Base-by-base conservation (phyloP, 2,888 invertebrate species). In the Leucophenga maculata region DNA sequence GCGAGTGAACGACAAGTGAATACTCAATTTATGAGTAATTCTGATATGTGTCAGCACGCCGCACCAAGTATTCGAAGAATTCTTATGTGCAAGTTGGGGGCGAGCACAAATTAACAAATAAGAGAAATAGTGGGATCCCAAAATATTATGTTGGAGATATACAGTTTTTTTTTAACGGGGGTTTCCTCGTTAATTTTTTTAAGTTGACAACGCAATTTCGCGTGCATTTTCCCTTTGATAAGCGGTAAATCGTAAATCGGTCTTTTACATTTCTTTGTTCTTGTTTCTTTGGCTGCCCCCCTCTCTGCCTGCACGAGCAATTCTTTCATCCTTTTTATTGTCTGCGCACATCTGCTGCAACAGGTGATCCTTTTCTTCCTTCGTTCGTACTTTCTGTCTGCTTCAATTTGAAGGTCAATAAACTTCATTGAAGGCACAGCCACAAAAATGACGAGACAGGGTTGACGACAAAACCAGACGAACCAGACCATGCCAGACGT, bases 361-460 rank as follows among this genome's bases (percentile, higher is more conserved):
- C 81, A 82, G 81, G 81, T 82, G 81, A 82, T 82, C 81, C 83
- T 82, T 72, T 39, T 57, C 52, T 60, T 62, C 55, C 69, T 44
- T 31, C 60, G 46, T 69, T 65, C 44, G 50, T 65, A 69, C 65
- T 69, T 60, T 74, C 72, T 65, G 73, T 74, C 74, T 74, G 68
- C 69, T 83, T 77, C 80, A 82, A 78, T 80, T 80, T 82, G 79
- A 82, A 84, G 84, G 80, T 84, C 84, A 82, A 81, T 78, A 84
- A 80, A 81, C 83, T 80, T 74, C 9, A n/a, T 14, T 46, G 62
- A 62, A 62, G 62, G 62, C n/a, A 44, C 62, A 62, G 16, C 14
- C 14, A 55, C 55, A 60, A 60, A 57, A 18, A 60, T 8, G 6
- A 3, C 6, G 14, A 39, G n/a, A 60, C 18, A 60, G 20, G 26